Evolutionary conservation across 2,113 vertebrate species (phyloP).

Genomic region (Nettapus auritus): DNA sequence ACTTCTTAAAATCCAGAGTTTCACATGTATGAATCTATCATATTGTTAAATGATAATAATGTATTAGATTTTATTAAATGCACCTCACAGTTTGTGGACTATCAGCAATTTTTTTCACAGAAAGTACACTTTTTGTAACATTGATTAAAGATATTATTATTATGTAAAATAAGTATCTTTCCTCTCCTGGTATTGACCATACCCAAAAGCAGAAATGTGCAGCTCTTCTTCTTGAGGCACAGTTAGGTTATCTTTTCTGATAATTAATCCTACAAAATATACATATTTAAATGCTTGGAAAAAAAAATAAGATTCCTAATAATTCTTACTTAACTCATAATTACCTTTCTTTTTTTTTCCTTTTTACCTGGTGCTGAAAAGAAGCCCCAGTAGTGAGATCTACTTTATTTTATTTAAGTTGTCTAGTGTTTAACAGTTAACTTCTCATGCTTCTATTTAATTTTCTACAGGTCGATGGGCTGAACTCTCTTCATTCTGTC

Average conservation of each 20-base stretch:
- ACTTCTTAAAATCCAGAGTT: background rate
- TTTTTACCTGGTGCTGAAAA: background rate
- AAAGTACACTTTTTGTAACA: background rate
- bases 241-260: background rate
- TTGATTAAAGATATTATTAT: background rate
- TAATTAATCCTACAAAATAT: background rate
- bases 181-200: background rate
- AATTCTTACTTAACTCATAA: background rate
- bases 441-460: background rate
- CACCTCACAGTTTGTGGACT: background rate
- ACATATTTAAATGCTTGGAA: background rate
- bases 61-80: background rate
- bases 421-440: background rate
- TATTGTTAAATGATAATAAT: rapidly evolving
- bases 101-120: background rate
- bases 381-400: background rate
- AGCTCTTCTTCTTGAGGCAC: background rate
- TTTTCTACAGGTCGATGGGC: slow-evolving; percentile 86
- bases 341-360: background rate
- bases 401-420: background rate
- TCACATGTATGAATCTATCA: background rate
- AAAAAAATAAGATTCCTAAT: background rate
- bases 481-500: slow-evolving; percentile 95
- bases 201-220: background rate
- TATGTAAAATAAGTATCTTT: background rate